A percentile compares a stretch with the other conserved stretches of the same genome.
phyloP scores from a whole-genome alignment of 2,113 vertebrate species.

The Podilymbus podiceps region DNA sequence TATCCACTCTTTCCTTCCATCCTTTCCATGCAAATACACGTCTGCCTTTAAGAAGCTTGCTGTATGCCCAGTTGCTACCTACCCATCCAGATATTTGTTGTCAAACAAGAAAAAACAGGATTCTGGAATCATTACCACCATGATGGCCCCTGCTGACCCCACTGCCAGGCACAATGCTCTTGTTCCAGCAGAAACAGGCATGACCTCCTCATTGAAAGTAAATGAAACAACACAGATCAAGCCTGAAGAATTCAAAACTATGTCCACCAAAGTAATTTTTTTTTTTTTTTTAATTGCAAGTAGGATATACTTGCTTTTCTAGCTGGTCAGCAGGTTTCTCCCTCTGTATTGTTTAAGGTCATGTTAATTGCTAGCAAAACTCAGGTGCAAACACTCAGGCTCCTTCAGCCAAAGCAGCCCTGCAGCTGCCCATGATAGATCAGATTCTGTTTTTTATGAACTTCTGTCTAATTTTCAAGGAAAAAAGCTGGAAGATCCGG shows the following conservation, averaged over 20 bases:
- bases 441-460: background rate
- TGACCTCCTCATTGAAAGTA: background rate
- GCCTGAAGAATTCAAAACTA: background rate
- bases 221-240: background rate
- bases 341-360: background rate
- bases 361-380: background rate
- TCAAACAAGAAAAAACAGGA: background rate
- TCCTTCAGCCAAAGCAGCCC: background rate
- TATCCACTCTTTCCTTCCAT: background rate
- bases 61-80: background rate
- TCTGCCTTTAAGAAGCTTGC: background rate
- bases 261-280: background rate
- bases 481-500: background rate
- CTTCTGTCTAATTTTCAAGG: background rate
- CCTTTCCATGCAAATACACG: background rate
- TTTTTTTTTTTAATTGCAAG: background rate
- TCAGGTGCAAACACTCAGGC: background rate
- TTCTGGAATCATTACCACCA: background rate
- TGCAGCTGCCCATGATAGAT: background rate
- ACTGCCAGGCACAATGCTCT: rapidly evolving
- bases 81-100: background rate
- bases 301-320: background rate
- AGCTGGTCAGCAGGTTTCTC: background rate
- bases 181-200: background rate
- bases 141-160: background rate